Base-by-base conservation (phyloP, 2,888 invertebrate species). In the Plagodis dolabraria region DNA sequence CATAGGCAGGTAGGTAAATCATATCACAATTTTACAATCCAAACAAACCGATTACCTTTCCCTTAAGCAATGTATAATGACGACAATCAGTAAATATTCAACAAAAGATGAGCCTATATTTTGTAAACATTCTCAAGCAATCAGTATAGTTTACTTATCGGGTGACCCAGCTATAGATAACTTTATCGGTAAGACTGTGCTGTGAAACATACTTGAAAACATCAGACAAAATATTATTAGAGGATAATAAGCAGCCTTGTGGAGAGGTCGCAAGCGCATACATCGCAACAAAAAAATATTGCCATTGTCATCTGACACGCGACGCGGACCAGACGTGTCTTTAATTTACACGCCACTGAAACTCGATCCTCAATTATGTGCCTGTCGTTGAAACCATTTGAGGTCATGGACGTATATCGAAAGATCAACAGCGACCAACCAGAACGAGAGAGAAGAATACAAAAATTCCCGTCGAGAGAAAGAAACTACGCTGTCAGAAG, bases 381-480 rank as follows among this genome's bases (percentile, higher is more conserved):
- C 75, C 75, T 92, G 60, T 86, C 88, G 47, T 76, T 92, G 60
- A 91, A 91, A 71, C 86, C 86, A 76, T 74, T 89, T 63, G 91
- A 91, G 75, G 85, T 87, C 83, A 78, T 85, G 67, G 89, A 89
- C 58, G 82, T 90, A 47, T 89, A 85, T 74, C 80, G 86, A 48
- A 82, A 85, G 36, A 74, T 90, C 36, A 77, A 5, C 36, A 47
- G 33, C 44, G 64, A 63, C 7, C 83, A 83, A 33, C 71, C 71
- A 11, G 87, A 86, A 45, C 78, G 75, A 53, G 83, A 85, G 33
- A 79, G 75, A 61, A 87, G 84, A 62, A 83, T 89, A 70, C 95
- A 95, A 56, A 94, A 94, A 74, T 95, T 95, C 79, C 95, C 95
- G 0, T 95, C 95, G 0, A 92, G 95, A 46, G 95, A 95, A 75